These are phyloP conservation scores for Ophion obscuratus DNA, from an alignment of 2,888 invertebrate species.

Conservation along the genomic window DNA sequence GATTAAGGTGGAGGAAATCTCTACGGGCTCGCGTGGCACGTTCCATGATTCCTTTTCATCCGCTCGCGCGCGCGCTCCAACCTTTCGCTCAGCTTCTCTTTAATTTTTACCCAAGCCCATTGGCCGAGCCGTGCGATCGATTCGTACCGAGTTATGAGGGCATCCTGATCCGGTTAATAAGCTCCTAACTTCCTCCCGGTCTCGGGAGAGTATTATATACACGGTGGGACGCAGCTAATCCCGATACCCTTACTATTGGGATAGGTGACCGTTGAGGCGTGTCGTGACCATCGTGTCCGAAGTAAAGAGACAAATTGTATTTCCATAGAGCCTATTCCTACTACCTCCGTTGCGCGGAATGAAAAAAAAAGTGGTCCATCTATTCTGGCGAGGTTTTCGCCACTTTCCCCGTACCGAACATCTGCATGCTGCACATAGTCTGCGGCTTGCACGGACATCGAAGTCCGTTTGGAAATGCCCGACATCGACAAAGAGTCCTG, in stretches of 20 bases:
- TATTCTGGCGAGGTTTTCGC: no score
- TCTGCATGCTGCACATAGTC: neutral
- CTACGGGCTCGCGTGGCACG: constrained; percentile 12
- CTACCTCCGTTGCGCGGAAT: neutral
- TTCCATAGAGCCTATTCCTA: neutral
- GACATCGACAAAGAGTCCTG: constrained; percentile 64
- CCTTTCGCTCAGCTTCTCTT: constrained; percentile 21
- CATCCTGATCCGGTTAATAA: constrained; percentile 59
- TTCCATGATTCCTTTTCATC: constrained; percentile 47
- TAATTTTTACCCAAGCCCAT: constrained; percentile 46
- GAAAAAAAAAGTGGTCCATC: neutral
- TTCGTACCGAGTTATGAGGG: constrained; percentile 40
- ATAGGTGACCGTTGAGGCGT: neutral
- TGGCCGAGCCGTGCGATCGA: constrained; percentile 39
- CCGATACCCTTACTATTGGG: constrained; percentile 8
- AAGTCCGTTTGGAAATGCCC: constrained; percentile 32
- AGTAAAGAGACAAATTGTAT: neutral
- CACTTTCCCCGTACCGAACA: no score
- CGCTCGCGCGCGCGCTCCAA: neutral
- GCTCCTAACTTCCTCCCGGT: constrained; percentile 36
- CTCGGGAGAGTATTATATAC: constrained; percentile 35
- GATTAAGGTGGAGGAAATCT: constrained; percentile 49
- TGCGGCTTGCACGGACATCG: constrained; percentile 4
- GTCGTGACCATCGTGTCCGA: neutral
- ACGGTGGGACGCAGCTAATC: constrained; percentile 7